Evolutionary conservation across 2,113 vertebrate species (phyloP), one percentile per base, ranked within the genome.

Genomic region (Kryptolebias marmoratus): DNA sequence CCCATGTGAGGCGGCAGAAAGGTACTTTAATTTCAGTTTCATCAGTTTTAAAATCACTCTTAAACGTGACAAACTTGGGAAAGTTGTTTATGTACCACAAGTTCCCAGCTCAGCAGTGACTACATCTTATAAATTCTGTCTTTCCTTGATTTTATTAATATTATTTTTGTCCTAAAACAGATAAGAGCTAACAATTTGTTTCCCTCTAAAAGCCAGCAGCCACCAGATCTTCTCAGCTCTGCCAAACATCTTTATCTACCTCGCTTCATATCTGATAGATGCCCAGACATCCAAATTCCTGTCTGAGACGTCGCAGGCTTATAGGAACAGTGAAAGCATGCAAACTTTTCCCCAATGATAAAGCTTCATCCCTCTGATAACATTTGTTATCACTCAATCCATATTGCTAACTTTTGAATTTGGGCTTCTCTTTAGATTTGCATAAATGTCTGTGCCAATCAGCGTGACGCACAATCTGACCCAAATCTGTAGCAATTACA

Each of bases 401-500:
- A 18, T 12, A 58, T 63, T 61, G 49, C 14, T 14, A 45, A 11
- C 28, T 50, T 62, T 59, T 54, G 3, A 2, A 4, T 13, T 13
- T 55, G 1, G 16, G 2, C 7, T 36, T 45, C 42, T 50, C 14
- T 55, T 14, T 6, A 63, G 47, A 72, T n/a, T n/a, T 39, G 49
- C 49, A n/a, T n/a, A 42, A 8, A 8, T 42, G 39, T n/a, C 16
- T 49, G 14, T 49, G 52, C 22, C 13, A 27, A 55, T 55, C 22
- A 28, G 10, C 1, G 11, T 64, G 30, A 36, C 47, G 15, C 1
- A 14, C 1, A 64, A 75, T 71, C 74, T 64, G 54, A 75, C 39
- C 60, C 9, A 64, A 27, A 73, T 76, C 68, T 67, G 16, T 16
- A 71, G 36, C 22, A 61, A 22, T 15, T 30, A 56, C 6, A 48